A percentile compares a stretch with the other conserved stretches of the same genome.
Evolutionary conservation across 2,113 vertebrate species (phyloP).

Genomic region (Tautogolabrus adspersus): DNA sequence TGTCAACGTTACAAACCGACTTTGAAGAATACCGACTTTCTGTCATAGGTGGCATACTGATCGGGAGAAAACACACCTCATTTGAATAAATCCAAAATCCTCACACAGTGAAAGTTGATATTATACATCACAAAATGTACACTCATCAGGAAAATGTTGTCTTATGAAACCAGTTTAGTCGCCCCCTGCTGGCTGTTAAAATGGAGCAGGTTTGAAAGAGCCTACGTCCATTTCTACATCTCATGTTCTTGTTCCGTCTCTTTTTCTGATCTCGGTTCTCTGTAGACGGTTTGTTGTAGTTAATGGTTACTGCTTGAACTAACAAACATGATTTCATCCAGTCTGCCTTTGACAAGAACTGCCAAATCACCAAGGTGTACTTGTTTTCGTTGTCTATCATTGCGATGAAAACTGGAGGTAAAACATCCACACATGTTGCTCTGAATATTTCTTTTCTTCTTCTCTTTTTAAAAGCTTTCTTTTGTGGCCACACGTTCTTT

Average conservation of each 20-base stretch:
- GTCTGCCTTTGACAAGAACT: conserved; percentile 15
- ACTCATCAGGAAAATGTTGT: no score
- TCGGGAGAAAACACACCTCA: no score
- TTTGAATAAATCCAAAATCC: no score
- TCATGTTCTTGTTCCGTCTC: conserved; percentile 1
- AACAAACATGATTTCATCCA: background rate
- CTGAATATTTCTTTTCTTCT: background rate
- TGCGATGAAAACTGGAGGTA: background rate
- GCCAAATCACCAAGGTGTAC: background rate
- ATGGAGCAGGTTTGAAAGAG: no score
- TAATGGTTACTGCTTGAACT: conserved; percentile 17
- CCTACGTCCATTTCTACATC: no score
- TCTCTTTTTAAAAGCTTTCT: background rate
- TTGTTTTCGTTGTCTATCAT: conserved; percentile 1
- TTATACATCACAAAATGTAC: no score
- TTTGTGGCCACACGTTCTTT: background rate
- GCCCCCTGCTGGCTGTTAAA: no score
- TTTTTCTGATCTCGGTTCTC: background rate
- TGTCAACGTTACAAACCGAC: background rate
- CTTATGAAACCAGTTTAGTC: no score
- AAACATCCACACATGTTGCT: background rate
- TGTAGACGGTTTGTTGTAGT: background rate
- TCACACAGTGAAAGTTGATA: no score
- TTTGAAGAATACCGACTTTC: background rate
- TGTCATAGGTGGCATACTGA: background rate